Base-by-base conservation (phyloP, 1,140 invertebrate species). In the Ridgeia piscesae region DNA sequence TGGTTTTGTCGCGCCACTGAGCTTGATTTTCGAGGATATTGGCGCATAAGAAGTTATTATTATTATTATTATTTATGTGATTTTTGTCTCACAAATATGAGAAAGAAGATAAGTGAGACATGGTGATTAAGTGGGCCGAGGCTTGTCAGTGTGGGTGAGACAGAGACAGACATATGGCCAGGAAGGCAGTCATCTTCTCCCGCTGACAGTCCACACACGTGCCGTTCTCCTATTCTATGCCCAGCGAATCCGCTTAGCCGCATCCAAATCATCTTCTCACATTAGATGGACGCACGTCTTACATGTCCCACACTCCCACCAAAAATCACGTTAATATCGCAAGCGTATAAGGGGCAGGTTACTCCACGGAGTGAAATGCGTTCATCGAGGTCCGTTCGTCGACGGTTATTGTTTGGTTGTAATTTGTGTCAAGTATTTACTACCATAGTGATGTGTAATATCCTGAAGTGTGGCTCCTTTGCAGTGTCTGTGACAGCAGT, bases 351-450 rank as follows among this genome's bases (percentile, higher is more conserved):
- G 11, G 27, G 58, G 58, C 58, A 77, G 27, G 58, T 27, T 77
- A 77, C 58, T 77, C 58, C 4, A 21, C 6, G 27, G 27, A 77
- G 58, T 14, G 14, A 77, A 77, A 77, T 77, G 58, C 8, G 27
- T 77, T 77, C 27, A 21, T 21, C 58, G 27, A 77, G 58, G 4
- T 77, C 27, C 58, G 27, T 21, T 21, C 2, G 58, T 31, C 58
- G 11, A 11, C 42, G 58, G 58, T 31, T 77, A 77, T 77, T 77
- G 58, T 77, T 77, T 77, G 4, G 58, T 77, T 77, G 58, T 77
- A 77, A 77, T 77, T 77, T 77, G 58, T 77, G 58, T 77, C 58
- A 77, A 77, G 58, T 77, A 77, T 77, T 77, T 77, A 77, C 58
- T 77, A 31, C 58, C 27, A 21, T 77, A 21, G 58, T 77, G 58